These are phyloP conservation scores for Littorina saxatilis DNA, from an alignment of 1,140 invertebrate species.

Conservation along the genomic window DNA sequence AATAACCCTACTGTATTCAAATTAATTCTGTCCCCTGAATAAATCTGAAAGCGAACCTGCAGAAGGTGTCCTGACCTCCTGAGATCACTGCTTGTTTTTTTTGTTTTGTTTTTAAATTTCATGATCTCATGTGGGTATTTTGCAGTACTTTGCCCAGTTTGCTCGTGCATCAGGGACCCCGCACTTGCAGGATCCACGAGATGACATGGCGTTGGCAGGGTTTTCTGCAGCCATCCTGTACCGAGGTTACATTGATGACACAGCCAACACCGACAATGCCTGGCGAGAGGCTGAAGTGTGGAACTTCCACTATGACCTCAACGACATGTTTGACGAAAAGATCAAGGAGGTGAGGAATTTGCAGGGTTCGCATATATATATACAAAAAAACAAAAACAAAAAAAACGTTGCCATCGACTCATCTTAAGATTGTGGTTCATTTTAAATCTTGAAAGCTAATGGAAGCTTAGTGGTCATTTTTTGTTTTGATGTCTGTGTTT, in stretches of 20 bases:
- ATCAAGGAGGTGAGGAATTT: constrained; percentile 57
- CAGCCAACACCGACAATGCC: constrained; percentile 93
- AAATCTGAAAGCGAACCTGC: too few species aligned
- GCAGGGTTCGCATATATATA: background rate
- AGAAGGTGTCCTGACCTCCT: too few species aligned
- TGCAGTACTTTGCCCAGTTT: constrained; percentile 67
- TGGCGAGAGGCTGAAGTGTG: constrained; percentile 97
- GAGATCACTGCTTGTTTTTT: too few species aligned
- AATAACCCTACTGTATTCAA: too few species aligned
- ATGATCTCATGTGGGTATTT: background rate
- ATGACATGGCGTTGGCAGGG: constrained; percentile 55
- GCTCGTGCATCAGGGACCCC: constrained; percentile 34
- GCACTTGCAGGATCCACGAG: constrained; percentile 26
- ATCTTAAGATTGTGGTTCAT: background rate
- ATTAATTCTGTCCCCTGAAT: too few species aligned
- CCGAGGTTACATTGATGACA: constrained; percentile 96
- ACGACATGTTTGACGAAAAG: constrained; percentile 72
- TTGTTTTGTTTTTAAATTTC: too few species aligned
- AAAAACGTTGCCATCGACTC: background rate
- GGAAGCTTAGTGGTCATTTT: too few species aligned
- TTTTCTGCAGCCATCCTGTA: constrained; percentile 79
- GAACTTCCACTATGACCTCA: constrained; percentile 93
- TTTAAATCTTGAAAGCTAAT: too few species aligned
- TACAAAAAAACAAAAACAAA: background rate
- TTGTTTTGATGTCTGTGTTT: too few species aligned